Conservation (phyloP, 2,797 vertebrate genomes). For the Chelon auratus region DNA sequence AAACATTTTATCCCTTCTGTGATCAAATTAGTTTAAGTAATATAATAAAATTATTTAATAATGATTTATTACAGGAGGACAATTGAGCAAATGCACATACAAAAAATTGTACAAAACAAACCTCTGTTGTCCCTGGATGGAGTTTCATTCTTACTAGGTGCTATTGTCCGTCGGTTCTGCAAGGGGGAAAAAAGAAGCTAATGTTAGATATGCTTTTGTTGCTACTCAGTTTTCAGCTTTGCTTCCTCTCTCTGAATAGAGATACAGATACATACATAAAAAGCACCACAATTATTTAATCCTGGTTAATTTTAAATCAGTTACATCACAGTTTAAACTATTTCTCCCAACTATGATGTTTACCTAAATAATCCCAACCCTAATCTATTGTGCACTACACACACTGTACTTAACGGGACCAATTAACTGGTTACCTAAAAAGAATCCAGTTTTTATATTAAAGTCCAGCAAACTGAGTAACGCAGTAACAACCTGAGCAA, state of each 20-base stretch:
- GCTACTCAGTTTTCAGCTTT: neutral
- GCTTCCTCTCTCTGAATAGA: neutral
- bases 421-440: conserved; percentile 30
- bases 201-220: neutral
- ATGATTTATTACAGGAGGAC: neutral
- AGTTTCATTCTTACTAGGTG: conserved; percentile 89
- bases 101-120: conserved; percentile 68
- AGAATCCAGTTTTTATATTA: conserved; percentile 53
- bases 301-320: too few species aligned
- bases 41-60: neutral
- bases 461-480: conserved; percentile 32
- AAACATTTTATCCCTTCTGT: too few species aligned
- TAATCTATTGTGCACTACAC: conserved; percentile 29
- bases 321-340: too few species aligned
- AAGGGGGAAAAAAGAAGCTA: conserved; percentile 22
- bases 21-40: too few species aligned
- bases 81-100: neutral
- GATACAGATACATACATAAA: conserved; percentile 6
- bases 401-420: conserved; percentile 41
- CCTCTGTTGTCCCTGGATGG: conserved; percentile 96
- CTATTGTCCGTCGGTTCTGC: conserved; percentile 92
- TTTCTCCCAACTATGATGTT: neutral
- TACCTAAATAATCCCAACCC: neutral
- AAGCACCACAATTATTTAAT: too few species aligned
- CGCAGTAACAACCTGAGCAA: conserved; percentile 3